phyloP scores from a whole-genome alignment of 2,888 invertebrate species.

The Limnephilus lunatus region DNA sequence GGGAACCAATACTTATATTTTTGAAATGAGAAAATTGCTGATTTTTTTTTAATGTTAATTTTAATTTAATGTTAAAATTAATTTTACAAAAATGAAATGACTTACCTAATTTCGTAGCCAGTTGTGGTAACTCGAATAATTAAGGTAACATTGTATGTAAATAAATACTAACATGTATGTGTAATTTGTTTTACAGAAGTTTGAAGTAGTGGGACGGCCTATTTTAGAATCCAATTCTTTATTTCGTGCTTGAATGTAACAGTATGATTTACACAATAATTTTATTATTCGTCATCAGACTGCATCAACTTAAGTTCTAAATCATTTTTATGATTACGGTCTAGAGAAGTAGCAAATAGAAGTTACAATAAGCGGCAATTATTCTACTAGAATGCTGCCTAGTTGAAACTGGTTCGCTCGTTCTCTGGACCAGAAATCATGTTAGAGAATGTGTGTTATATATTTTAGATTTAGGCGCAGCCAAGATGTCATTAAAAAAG shows the following conservation, averaged over 20 bases:
- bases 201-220: too few species aligned
- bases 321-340: conserved; percentile 34
- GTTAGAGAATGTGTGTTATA: background rate
- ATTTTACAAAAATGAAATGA: too few species aligned
- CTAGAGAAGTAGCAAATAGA: conserved; percentile 7
- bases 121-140: too few species aligned
- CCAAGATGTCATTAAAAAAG: conserved; percentile 60
- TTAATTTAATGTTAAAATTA: too few species aligned
- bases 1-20: too few species aligned
- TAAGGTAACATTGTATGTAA: too few species aligned
- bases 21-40: too few species aligned
- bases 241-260: background rate
- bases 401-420: conserved; percentile 22
- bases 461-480: conserved; percentile 15
- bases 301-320: background rate
- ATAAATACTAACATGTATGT: too few species aligned
- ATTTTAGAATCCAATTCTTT: too few species aligned
- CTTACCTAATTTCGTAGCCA: too few species aligned
- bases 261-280: background rate
- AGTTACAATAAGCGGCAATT: conserved; percentile 1
- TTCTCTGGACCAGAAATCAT: background rate
- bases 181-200: too few species aligned
- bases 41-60: too few species aligned
- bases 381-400: conserved; percentile 13
- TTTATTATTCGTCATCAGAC: background rate